Conservation (phyloP, 2,888 invertebrate genomes). For the Acleris holmiana region DNA sequence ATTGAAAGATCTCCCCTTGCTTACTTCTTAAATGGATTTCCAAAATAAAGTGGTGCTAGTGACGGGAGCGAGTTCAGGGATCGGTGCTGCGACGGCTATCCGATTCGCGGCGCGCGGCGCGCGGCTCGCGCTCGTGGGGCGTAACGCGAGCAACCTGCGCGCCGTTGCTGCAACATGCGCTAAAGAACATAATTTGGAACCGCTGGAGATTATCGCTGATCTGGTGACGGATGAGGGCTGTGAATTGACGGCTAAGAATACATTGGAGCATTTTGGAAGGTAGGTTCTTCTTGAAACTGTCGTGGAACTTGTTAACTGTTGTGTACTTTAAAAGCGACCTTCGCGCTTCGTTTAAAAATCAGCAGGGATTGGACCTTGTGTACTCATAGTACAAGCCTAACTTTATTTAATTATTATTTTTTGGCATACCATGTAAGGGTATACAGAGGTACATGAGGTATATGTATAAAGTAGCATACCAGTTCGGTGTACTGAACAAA, state of each 20-base stretch:
- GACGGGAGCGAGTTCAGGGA: slow-evolving; percentile 41
- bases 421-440: no score
- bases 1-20: no score
- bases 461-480: no score
- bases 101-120: slow-evolving; percentile 37
- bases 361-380: no score
- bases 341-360: no score
- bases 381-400: no score
- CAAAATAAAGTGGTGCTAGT: slow-evolving; percentile 40
- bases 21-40: slow-evolving; percentile 24
- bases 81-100: slow-evolving; percentile 37
- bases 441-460: no score
- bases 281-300: no score
- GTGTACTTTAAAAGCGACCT: no score
- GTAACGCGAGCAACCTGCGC: slow-evolving; percentile 35
- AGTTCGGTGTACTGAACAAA: no score
- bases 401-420: no score
- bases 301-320: no score
- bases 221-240: slow-evolving; percentile 56
- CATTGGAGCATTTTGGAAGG: slow-evolving; percentile 52
- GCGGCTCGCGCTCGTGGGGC: slow-evolving; percentile 37
- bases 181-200: slow-evolving; percentile 28
- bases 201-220: slow-evolving; percentile 52
- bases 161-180: slow-evolving; percentile 16
- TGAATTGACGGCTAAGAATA: slow-evolving; percentile 49